A percentile compares a stretch with the other conserved stretches of the same genome.
Evolutionary conservation across 2,113 vertebrate genomes (phyloP).

Genomic region (Zapus hudsonius): DNA sequence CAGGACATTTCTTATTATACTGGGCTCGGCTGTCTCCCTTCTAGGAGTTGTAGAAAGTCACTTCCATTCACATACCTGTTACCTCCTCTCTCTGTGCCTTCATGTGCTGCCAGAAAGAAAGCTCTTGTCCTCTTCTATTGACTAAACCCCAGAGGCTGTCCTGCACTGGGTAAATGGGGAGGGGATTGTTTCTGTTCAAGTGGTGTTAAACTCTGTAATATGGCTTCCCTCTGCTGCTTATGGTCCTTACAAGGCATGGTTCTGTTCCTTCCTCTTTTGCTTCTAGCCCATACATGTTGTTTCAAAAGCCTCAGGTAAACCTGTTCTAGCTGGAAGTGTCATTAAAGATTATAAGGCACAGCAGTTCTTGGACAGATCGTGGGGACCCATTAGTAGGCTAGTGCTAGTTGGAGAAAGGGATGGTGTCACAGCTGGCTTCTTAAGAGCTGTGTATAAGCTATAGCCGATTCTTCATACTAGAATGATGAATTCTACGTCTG

Average conservation of each 20-base stretch:
- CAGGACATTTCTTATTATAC: conserved; percentile 22
- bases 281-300: conserved; percentile 32
- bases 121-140: not conserved
- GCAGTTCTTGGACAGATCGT: not conserved
- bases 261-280: conserved; percentile 51
- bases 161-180: not conserved
- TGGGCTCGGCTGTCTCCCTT: conserved; percentile 13
- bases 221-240: conserved; percentile 17
- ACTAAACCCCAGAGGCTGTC: not conserved
- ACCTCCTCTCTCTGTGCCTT: not conserved
- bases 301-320: conserved; percentile 44
- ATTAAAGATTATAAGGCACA: not conserved
- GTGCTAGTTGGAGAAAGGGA: not conserved
- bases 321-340: not conserved
- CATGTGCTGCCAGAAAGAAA: not conserved
- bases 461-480: not conserved
- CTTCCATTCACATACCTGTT: not conserved
- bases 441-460: not conserved
- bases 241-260: not conserved
- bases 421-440: not conserved
- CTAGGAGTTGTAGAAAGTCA: not conserved
- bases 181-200: not conserved
- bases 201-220: not conserved
- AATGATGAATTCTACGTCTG: not conserved
- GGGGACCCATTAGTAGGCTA: not conserved